Evolutionary conservation across 2,888 invertebrate species (phyloP).

Genomic region (Xanthorhoe designata): DNA sequence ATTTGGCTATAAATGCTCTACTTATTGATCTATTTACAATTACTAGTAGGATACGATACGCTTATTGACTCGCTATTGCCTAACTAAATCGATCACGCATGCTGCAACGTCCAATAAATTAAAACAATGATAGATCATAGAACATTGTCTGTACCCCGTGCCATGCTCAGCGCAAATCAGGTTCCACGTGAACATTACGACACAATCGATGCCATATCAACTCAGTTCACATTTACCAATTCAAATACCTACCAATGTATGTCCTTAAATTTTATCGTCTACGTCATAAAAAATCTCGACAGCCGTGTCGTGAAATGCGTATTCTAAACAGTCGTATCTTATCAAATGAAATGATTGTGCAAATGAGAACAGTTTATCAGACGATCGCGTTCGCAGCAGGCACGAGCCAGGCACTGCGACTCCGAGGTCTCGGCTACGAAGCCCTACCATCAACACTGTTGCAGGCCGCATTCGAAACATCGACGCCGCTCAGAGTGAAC

Average conservation of each 20-base stretch:
- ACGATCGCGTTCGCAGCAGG: conserved; percentile 54
- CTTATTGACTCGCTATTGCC: conserved; percentile 24
- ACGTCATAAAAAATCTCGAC: conserved; percentile 79
- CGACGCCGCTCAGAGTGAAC: conserved; percentile 80
- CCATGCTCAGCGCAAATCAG: conserved; percentile 48
- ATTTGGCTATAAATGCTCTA: not conserved
- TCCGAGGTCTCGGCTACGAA: conserved; percentile 61
- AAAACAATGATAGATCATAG: conserved; percentile 53
- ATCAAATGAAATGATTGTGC: conserved; percentile 79
- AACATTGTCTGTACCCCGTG: conserved; percentile 32
- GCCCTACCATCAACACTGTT: conserved; percentile 72
- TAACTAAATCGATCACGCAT: conserved; percentile 45
- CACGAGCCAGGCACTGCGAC: conserved; percentile 51
- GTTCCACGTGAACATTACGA: conserved; percentile 49
- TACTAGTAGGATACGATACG: conserved; percentile 7
- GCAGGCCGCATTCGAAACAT: conserved; percentile 73
- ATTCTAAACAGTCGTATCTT: conserved; percentile 76
- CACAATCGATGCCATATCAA: conserved; percentile 41
- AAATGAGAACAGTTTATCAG: conserved; percentile 79
- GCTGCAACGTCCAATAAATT: conserved; percentile 49
- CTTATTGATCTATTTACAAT: conserved; percentile 1
- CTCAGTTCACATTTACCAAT: conserved; percentile 31
- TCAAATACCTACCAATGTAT: conserved; percentile 39
- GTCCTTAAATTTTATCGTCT: conserved; percentile 57
- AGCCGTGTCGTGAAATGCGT: conserved; percentile 69